Conservation (phyloP, 37 sponge, comb jelly and placozoan genomes). For the Haliclona indistincta region DNA sequence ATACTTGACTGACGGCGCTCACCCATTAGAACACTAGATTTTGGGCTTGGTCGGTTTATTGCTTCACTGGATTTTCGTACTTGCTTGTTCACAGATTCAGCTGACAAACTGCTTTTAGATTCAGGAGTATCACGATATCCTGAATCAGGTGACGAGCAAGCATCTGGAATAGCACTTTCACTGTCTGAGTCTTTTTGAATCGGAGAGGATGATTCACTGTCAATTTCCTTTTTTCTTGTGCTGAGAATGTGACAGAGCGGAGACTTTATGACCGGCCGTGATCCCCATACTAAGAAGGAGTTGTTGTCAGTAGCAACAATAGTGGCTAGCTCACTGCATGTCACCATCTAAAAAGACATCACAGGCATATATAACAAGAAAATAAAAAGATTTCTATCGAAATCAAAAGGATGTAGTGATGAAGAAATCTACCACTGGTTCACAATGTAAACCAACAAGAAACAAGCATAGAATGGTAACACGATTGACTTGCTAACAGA, state of each 20-base stretch:
- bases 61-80: background rate
- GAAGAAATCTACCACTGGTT: background rate
- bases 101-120: background rate
- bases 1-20: background rate
- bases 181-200: background rate
- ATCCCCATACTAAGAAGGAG: constrained; percentile 81
- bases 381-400: background rate
- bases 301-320: constrained; percentile 78
- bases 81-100: background rate
- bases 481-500: no score
- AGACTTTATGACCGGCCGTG: constrained; percentile 61
- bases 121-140: background rate
- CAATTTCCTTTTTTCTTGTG: background rate
- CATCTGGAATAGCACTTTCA: background rate
- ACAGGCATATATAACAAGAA: background rate
- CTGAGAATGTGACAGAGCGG: constrained; percentile 11
- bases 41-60: background rate
- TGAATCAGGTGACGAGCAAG: background rate
- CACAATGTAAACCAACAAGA: background rate
- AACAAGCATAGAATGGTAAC: background rate
- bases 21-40: no score
- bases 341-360: constrained; percentile 51
- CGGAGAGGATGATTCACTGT: background rate
- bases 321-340: constrained; percentile 78
- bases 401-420: background rate